Evolutionary conservation across 2,888 invertebrate genomes (phyloP), one percentile per base, ranked within the genome.

Genomic region (Penaeus monodon): DNA sequence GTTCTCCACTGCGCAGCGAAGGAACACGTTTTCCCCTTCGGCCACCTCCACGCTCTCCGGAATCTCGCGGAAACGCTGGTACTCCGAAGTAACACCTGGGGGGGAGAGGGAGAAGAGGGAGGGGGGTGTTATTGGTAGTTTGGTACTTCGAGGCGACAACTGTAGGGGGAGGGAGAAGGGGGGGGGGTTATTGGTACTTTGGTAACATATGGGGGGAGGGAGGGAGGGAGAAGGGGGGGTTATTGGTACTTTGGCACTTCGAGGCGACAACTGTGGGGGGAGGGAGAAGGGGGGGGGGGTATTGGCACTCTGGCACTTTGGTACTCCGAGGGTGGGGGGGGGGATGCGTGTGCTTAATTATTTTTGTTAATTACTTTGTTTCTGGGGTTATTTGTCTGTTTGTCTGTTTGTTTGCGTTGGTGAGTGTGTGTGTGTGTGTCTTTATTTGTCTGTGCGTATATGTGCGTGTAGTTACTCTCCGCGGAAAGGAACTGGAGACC

Each of bases 1-100:
- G 93, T 97, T 96, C 85, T 95, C 95, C 70, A 98, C 96, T 91
- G 96, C 96, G 92, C 98, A 98, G 91, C 96, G 95, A 91, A 98
- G 93, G 90, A 96, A 95, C 0, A 96, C 96, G 90, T 96, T 96
- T 8, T 95, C 94, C 20, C 97, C 97, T 92, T 97, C 96, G 90
- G 96, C 95, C 12, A 97, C 97, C 90, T 95, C 95, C 89, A 95
- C 94, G 93, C 96, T 96, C 88, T 94, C 94, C 22, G 97, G 97
- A 63, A 95, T 94, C 88, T 95, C 94, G 90, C 96, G 94, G 93
- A 97, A 96, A 93, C 95, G 96, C 92, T 97, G 97, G 10, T 33
- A 33, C 33, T 33, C 33, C 33, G 33, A 33, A 3, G 33, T 3
- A 33, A 33, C 33, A 33, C 33, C 33, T 33, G 33, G 33, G 33